Evolutionary conservation across 2,797 vertebrate genomes (phyloP).

Genomic region (Erpetoichthys calabaricus): DNA sequence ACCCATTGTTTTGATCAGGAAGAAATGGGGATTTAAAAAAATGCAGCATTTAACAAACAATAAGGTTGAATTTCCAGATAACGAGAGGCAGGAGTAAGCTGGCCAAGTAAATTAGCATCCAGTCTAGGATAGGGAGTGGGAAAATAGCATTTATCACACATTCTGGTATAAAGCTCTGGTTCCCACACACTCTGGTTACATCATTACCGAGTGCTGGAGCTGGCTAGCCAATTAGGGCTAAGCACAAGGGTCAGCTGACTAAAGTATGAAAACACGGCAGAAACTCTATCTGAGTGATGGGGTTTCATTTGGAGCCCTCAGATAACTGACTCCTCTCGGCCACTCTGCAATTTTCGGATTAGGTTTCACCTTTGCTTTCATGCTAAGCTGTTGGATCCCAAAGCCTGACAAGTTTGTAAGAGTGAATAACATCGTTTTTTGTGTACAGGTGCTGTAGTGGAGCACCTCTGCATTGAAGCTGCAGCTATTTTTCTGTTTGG

Average conservation of each 20-base stretch:
- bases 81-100: conserved; percentile 68
- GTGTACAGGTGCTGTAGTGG: conserved; percentile 44
- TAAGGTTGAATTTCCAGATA: conserved; percentile 81
- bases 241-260: conserved; percentile 72
- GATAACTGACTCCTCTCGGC: conserved; percentile 83
- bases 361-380: conserved; percentile 95
- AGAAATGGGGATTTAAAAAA: conserved; percentile 6
- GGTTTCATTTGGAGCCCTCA: conserved; percentile 78
- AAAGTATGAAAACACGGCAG: conserved; percentile 70
- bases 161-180: conserved; percentile 49
- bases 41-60: conserved; percentile 12
- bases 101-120: conserved; percentile 66
- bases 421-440: conserved; percentile 40
- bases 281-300: conserved; percentile 83
- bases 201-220: conserved; percentile 84
- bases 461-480: conserved; percentile 42
- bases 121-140: conserved; percentile 65
- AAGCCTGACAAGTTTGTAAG: conserved; percentile 62
- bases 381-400: conserved; percentile 72
- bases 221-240: conserved; percentile 65
- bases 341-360: conserved; percentile 97
- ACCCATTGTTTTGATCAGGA: not conserved
- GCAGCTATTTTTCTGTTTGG: conserved; percentile 19
- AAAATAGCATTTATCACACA: conserved; percentile 87
- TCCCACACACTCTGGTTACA: conserved; percentile 99